Evolutionary conservation across 2,888 invertebrate genomes (phyloP).

Genomic region (Drosophila diplacantha): DNA sequence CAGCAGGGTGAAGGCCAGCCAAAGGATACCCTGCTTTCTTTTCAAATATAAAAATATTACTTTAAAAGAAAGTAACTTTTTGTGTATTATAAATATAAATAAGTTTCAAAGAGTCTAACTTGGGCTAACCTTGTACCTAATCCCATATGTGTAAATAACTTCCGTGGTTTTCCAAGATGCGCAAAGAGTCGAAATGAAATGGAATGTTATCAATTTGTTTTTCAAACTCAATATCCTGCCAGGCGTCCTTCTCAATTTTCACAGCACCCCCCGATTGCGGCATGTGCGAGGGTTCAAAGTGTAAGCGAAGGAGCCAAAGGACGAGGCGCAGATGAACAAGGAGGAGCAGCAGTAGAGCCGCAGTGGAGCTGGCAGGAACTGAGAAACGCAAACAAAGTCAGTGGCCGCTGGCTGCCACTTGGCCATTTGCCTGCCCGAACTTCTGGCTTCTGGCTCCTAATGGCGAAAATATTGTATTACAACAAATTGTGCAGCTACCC

Average conservation of each 20-base stretch:
- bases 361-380: slow-evolving; percentile 2
- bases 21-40: not conserved
- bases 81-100: no score
- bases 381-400: slow-evolving; percentile 52
- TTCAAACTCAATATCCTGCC: slow-evolving; percentile 10
- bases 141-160: not conserved
- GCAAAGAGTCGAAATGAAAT: not conserved
- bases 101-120: no score
- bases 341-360: not conserved
- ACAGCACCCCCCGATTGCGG: not conserved
- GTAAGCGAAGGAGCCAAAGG: slow-evolving; percentile 38
- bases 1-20: no score
- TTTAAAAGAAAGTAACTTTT: no score
- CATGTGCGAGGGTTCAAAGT: slow-evolving; percentile 43
- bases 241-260: slow-evolving; percentile 5
- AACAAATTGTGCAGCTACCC: slow-evolving; percentile 58
- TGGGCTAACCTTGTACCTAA: not conserved
- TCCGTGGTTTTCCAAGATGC: not conserved
- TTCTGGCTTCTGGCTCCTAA: slow-evolving; percentile 45
- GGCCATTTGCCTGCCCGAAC: slow-evolving; percentile 52
- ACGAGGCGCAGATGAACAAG: not conserved
- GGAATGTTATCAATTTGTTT: slow-evolving; percentile 5
- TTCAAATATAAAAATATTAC: no score
- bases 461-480: slow-evolving; percentile 72
- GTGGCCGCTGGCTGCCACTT: slow-evolving; percentile 44